Evolutionary conservation across 1,140 invertebrate species (phyloP).

Genomic region (Ooceraea biroi): DNA sequence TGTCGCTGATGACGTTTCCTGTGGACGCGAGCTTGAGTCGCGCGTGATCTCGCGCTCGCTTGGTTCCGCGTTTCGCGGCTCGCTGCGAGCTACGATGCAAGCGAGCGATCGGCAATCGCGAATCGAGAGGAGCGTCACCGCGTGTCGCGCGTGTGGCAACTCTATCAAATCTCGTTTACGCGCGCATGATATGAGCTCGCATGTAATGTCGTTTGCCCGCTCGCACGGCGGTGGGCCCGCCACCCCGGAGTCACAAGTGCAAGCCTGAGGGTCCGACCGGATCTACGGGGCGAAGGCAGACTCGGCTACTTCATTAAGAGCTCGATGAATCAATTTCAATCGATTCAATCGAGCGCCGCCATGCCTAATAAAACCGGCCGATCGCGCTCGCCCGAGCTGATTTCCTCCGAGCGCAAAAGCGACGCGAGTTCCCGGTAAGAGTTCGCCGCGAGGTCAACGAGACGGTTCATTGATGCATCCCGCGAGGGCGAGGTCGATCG

Average conservation of each 20-base stretch:
- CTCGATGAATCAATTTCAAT: conserved; percentile 72
- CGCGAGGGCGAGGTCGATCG: conserved; percentile 55
- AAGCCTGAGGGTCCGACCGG: too few species aligned
- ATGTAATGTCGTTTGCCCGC: too few species aligned
- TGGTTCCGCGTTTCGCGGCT: too few species aligned
- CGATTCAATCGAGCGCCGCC: conserved; percentile 65
- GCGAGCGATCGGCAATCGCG: too few species aligned
- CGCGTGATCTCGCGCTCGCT: too few species aligned
- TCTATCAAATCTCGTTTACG: conserved; percentile 22
- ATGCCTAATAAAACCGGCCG: conserved; percentile 59
- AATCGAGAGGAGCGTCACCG: too few species aligned
- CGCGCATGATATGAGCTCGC: conserved; percentile 5
- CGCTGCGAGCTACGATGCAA: too few species aligned
- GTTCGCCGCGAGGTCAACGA: conserved; percentile 44
- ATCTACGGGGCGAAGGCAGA: neutral
- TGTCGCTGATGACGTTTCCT: neutral
- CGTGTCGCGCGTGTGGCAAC: neutral
- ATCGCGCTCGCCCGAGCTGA: too few species aligned
- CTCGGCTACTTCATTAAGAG: conserved; percentile 57
- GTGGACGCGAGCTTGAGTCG: neutral
- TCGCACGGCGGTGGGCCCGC: neutral
- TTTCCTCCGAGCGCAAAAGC: neutral
- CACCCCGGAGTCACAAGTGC: neutral
- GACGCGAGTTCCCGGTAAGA: conserved; percentile 64
- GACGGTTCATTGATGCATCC: conserved; percentile 69